Base-by-base conservation (phyloP, 2,888 invertebrate genomes). In the Junonia oenone region DNA sequence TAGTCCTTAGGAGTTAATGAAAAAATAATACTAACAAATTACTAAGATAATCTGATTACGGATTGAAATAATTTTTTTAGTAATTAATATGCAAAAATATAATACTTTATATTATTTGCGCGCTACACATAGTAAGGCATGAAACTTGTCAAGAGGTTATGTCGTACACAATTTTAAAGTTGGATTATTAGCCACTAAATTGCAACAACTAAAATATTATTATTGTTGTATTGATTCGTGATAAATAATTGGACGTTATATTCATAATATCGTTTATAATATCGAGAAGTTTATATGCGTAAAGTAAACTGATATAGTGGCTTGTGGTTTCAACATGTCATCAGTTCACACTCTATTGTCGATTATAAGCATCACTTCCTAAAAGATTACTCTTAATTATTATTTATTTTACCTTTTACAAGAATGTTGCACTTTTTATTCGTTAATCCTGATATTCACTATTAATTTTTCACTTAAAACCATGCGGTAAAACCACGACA, bases 401-500 rank as follows among this genome's bases (percentile, higher is more conserved):
- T n/a, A 15, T 13, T 46, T 9, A 14, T 45, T 53, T 62, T 67
- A 81, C 81, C 79, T 73, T 77, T 40, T 13, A 37, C 46, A 56
- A 45, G 51, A 61, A 57, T 59, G 55, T 55, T 56, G 29, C 49
- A 50, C 57, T 50, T 31, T 51, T 48, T 52, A 47, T 40, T 62
- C 65, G 61, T 35, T 40, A 46, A 38, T 29, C 49, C 33, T 14
- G 27, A 62, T 43, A 62, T 63, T 55, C 59, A 45, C 59, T 63
- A 63, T 56, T 55, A 61, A 67, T 65, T 62, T 53, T 60, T 52
- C 47, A 59, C 46, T 62, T 58, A 76, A 82, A 78, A 80, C 86
- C 88, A 90, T 84, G 88, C 75, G 88, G 82, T 66, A 70, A 67
- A 63, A 59, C 54, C 58, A 70, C 63, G 68, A 76, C 74, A 82